Base-by-base conservation (phyloP, 1,140 invertebrate species). In the Saccostrea glomerata region DNA sequence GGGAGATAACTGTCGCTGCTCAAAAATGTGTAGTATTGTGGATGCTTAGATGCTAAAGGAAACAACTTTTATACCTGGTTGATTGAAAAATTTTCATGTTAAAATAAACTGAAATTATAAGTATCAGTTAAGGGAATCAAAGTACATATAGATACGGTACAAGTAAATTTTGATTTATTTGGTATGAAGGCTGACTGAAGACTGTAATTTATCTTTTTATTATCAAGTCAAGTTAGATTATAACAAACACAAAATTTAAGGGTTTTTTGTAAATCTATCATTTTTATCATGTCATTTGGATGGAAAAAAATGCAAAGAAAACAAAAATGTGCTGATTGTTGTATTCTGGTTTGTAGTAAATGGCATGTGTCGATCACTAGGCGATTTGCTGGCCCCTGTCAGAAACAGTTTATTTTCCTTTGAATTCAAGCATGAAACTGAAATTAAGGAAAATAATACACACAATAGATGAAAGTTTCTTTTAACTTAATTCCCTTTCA, bases 401-500 rank as follows among this genome's bases (percentile, higher is more conserved):
- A 60, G 58, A 60, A 60, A 73, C 25, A 30, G 70, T 73, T 73
- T 73, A 73, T 73, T 73, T 73, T 25, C 70, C 30, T 73, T 73
- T 73, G 70, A 73, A 73, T 6, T 36, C 25, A 73, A 73, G 70
- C 70, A 36, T 73, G 70, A 73, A 73, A 73, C 70, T 25, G 25
- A 73, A 73, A 73, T 30, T 25, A 13, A 13, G 70, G 70, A 36
- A 73, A 73, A 25, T 23, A 36, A 36, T 25, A 73, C n/a, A 30
- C 70, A 73, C 70, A 73, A 73, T 73, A 73, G 23, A 73, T 30
- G 25, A 73, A 73, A 36, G n/a, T 73, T 73, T 30, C 25, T 73
- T 73, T 73, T 73, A 73, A n/a, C 70, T 36, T 73, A 73, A 73
- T 40, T 73, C 70, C 70, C 25, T 73, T 73, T 73, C 15, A 73